Evolutionary conservation across 2,888 invertebrate genomes (phyloP).

Genomic region (Yponomeuta plumbellus): DNA sequence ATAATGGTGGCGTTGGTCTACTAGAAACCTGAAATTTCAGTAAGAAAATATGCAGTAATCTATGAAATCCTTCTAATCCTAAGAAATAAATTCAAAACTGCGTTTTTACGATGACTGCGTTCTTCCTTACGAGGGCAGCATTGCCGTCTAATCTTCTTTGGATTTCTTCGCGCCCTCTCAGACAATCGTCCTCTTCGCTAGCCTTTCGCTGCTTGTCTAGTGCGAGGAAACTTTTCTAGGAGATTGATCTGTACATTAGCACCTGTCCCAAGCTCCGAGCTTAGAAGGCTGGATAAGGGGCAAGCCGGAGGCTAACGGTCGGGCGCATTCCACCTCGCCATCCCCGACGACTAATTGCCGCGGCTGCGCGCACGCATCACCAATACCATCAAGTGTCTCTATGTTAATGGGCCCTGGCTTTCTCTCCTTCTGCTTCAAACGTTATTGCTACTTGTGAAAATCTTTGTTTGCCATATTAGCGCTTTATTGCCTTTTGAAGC

Average conservation of each 20-base stretch:
- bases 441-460: background rate
- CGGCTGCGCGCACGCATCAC: conserved; percentile 32
- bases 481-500: background rate
- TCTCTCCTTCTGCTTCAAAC: conserved; percentile 6
- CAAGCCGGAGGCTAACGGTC: conserved; percentile 68
- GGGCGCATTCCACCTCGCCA: conserved; percentile 55
- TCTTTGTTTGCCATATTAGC: background rate
- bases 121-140: too few species aligned
- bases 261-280: background rate
- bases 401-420: conserved; percentile 7
- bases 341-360: conserved; percentile 58
- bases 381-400: conserved; percentile 3
- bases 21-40: too few species aligned
- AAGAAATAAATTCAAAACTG: too few species aligned
- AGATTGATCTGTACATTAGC: conserved; percentile 1
- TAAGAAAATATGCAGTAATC: too few species aligned
- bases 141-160: too few species aligned
- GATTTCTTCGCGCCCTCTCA: background rate
- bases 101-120: too few species aligned
- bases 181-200: background rate
- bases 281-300: conserved; percentile 37
- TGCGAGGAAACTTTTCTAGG: background rate
- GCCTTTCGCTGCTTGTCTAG: background rate
- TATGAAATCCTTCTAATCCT: too few species aligned
- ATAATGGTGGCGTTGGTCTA: too few species aligned